These are phyloP conservation scores for Drosophila pseudoananassae DNA, from an alignment of 1,140 invertebrate species.

Conservation along the genomic window DNA sequence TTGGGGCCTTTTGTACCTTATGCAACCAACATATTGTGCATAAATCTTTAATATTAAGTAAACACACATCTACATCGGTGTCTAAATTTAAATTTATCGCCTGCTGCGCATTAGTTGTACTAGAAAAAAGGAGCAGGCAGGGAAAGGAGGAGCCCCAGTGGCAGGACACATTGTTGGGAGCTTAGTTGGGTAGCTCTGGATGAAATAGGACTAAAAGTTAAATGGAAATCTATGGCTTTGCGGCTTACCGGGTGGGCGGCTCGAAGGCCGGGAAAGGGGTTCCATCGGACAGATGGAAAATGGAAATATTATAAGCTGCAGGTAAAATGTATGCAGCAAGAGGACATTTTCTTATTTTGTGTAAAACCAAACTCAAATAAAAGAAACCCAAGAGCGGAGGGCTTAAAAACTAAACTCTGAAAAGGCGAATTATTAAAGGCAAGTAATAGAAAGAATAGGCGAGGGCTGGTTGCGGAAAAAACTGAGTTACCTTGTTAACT, in stretches of 20 bases:
- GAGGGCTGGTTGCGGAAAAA: background rate
- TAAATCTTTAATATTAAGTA: slow-evolving; percentile 81
- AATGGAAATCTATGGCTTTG: slow-evolving; percentile 79
- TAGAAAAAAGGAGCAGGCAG: slow-evolving; percentile 28
- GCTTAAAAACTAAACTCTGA: slow-evolving; percentile 43
- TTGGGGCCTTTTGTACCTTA: slow-evolving; percentile 59
- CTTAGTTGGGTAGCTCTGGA: slow-evolving; percentile 46
- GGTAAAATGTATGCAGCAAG: slow-evolving; percentile 34
- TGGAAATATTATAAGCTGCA: slow-evolving; percentile 51
- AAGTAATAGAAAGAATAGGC: background rate
- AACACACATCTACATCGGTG: slow-evolving; percentile 57
- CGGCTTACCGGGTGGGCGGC: slow-evolving; percentile 38
- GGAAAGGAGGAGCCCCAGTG: background rate
- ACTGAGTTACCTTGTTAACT: slow-evolving; percentile 38
- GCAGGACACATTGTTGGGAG: slow-evolving; percentile 42
- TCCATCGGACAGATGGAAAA: slow-evolving; percentile 26
- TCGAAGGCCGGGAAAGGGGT: slow-evolving; percentile 18
- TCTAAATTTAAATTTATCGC: slow-evolving; percentile 81
- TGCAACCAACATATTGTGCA: slow-evolving; percentile 71
- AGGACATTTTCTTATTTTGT: slow-evolving; percentile 17
- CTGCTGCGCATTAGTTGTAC: slow-evolving; percentile 66
- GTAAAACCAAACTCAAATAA: slow-evolving; percentile 42
- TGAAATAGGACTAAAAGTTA: slow-evolving; percentile 69
- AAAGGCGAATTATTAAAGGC: slow-evolving; percentile 15
- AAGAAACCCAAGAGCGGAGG: slow-evolving; percentile 3